Conservation (phyloP, 2,888 invertebrate species). For the Bimastos eiseni region DNA sequence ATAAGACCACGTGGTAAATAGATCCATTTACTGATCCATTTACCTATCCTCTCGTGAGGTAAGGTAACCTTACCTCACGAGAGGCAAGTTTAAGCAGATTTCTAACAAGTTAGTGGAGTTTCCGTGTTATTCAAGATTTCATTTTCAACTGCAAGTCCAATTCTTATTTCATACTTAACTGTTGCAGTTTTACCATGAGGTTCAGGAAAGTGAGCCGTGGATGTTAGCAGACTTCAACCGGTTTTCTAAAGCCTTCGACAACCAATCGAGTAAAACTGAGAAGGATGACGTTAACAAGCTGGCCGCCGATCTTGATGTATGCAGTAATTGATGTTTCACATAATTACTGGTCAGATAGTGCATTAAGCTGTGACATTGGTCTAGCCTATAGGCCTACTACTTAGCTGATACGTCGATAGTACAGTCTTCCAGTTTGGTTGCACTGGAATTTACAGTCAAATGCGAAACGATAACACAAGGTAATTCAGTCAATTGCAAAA, state of each 20-base stretch:
- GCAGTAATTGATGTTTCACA: conserved; percentile 16
- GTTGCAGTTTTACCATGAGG: conserved; percentile 45
- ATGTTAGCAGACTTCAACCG: conserved; percentile 40
- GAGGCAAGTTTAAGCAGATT: neutral
- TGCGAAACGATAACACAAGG: no score
- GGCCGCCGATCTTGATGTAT: conserved; percentile 42
- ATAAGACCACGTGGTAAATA: neutral
- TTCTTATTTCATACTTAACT: neutral
- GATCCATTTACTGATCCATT: no score
- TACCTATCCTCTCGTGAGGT: no score
- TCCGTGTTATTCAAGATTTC: neutral
- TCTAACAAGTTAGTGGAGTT: neutral
- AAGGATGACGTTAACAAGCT: conserved; percentile 39
- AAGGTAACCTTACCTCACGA: no score
- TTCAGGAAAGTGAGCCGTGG: conserved; percentile 40
- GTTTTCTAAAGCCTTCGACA: conserved; percentile 38
- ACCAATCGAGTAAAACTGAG: conserved; percentile 35
- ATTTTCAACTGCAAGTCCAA: neutral
- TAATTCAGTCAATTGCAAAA: no score
- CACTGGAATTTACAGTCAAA: no score
- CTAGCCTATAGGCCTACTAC: neutral
- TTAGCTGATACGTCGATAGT: neutral
- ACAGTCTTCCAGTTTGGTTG: no score
- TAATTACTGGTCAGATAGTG: neutral
- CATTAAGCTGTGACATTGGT: neutral